Evolutionary conservation across 2,888 invertebrate genomes (phyloP).

Genomic region (Dorcus hopei): DNA sequence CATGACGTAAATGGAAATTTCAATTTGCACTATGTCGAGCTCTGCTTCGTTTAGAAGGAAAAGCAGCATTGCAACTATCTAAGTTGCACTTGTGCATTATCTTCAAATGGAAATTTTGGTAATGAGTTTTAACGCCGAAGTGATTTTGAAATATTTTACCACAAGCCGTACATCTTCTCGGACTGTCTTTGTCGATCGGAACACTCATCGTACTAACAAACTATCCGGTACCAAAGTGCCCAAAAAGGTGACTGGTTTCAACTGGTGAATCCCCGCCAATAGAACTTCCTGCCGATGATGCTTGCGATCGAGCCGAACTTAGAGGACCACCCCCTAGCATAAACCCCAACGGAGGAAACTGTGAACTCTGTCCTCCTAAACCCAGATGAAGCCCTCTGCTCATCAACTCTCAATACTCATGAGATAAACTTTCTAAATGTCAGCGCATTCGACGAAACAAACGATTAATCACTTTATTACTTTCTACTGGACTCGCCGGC

Average conservation of each 20-base stretch:
- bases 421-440: constrained; percentile 75
- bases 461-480: constrained; percentile 59
- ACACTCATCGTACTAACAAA: constrained; percentile 75
- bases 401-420: constrained; percentile 66
- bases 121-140: constrained; percentile 91
- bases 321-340: constrained; percentile 56
- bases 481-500: constrained; percentile 55
- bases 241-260: constrained; percentile 56
- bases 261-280: constrained; percentile 60
- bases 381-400: constrained; percentile 46
- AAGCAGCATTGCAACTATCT: constrained; percentile 92
- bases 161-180: constrained; percentile 86
- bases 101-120: constrained; percentile 93
- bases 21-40: constrained; percentile 88
- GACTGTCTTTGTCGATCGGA: constrained; percentile 89
- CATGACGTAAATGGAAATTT: constrained; percentile 77
- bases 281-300: constrained; percentile 64
- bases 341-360: constrained; percentile 50
- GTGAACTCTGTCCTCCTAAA: constrained; percentile 43
- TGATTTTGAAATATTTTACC: constrained; percentile 91
- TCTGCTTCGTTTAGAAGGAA: constrained; percentile 87
- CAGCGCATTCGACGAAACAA: constrained; percentile 69
- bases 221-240: constrained; percentile 71
- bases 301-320: constrained; percentile 59
- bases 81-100: constrained; percentile 93